phyloP scores from a whole-genome alignment of 1,140 invertebrate genomes.

The Plectus sambesii region DNA sequence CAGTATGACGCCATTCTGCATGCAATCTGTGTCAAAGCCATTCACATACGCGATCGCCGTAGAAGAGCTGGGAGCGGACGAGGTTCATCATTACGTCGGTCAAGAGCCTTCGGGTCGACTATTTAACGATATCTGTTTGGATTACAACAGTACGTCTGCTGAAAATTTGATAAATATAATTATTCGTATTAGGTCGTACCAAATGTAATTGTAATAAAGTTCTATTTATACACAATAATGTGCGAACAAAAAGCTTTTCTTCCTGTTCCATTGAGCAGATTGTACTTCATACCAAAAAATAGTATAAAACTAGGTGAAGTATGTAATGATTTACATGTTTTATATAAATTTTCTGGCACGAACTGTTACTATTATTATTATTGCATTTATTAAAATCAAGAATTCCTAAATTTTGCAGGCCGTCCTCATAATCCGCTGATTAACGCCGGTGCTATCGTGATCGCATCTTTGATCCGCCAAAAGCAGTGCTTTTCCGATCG shows the following conservation, averaged over 20 bases:
- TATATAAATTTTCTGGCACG: too few species aligned
- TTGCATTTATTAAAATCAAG: too few species aligned
- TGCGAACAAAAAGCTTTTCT: too few species aligned
- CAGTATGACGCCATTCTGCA: constrained; percentile 35
- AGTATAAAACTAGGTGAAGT: background rate
- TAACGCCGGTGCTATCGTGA: constrained; percentile 83
- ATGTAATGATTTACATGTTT: constrained; percentile 8
- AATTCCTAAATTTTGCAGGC: constrained; percentile 62
- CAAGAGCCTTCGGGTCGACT: constrained; percentile 88
- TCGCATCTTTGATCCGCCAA: constrained; percentile 68
- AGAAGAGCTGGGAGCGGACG: constrained; percentile 71
- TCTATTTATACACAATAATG: too few species aligned
- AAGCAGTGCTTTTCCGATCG: constrained; percentile 16
- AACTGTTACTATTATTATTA: too few species aligned
- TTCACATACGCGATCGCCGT: constrained; percentile 86
- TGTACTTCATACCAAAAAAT: too few species aligned
- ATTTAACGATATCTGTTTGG: constrained; percentile 89
- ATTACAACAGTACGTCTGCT: constrained; percentile 68
- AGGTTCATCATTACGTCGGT: constrained; percentile 81
- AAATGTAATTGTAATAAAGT: too few species aligned
- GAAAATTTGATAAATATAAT: too few species aligned
- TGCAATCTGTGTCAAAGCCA: constrained; percentile 59
- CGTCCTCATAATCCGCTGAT: constrained; percentile 97
- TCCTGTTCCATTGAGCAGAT: too few species aligned
- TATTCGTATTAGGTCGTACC: too few species aligned